Evolutionary conservation across 2,113 vertebrate genomes (phyloP), one percentile per base, ranked within the genome.

Genomic region (Psilopsiagon aymara): DNA sequence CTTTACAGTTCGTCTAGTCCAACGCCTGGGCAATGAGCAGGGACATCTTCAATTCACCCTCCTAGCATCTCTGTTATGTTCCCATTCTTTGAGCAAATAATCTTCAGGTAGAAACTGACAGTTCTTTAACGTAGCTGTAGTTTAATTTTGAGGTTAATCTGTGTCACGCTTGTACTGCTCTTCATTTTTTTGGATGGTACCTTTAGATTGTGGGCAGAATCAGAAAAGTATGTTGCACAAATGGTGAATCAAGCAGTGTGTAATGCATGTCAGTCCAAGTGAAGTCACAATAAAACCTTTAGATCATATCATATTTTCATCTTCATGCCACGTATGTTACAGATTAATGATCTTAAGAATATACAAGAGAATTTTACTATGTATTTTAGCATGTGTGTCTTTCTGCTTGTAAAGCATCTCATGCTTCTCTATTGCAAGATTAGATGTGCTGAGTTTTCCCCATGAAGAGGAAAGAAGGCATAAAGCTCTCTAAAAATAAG

Each of bases 71-170:
- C 82, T 88, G 60, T 68, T 73, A 78, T 90, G 68, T 75, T 94
- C 60, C 39, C 1, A 1, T 89, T 88, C 73, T 71, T 94, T 3
- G 33, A 81, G 55, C 25, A 95, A 94, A 86, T 81, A 88, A 81
- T 83, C 68, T 74, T 81, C 51, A 67, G 20, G 43, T 55, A 82
- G 51, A 91, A 31, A 46, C 20, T 75, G 43, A 47, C 80, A 82
- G 66, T 43, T 94, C 35, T 88, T 91, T 88, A 86, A 71, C 60
- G 76, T 43, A 92, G 43, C 81, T 78, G 21, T 82, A 84, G 60
- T 83, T 92, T 95, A 78, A 92, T 94, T 95, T 81, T 84, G 51
- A 88, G 64, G 73, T 84, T 92, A 86, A 89, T 84, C 51, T 71
- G 20, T 70, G 73, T 82, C 76, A 86, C 78, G 55, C 27, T 63